Evolutionary conservation across 1,140 invertebrate genomes (phyloP), one percentile per base, ranked within the genome.

Genomic region (Magallana angulata): DNA sequence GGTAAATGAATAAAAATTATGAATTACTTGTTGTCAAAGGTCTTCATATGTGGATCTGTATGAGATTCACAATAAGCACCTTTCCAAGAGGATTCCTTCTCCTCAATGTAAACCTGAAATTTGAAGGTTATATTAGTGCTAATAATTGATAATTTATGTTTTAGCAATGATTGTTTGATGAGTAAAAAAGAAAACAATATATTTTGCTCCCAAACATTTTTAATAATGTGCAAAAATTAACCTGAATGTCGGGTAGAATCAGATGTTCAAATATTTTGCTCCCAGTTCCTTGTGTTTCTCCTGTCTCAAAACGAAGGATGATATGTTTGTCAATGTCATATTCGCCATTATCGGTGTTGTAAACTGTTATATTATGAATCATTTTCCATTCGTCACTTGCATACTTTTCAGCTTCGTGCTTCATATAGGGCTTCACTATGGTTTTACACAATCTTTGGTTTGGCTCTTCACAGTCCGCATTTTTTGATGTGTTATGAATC

Each of bases 221-320:
- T n/a, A n/a, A n/a, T n/a, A n/a, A n/a, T n/a, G n/a, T n/a, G n/a
- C n/a, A n/a, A n/a, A n/a, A 60, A 3, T 60, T 16, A 11, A 16
- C 4, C 18, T 16, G 8, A 6, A 68, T 68, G 8, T 68, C 64
- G 30, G 64, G n/a, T 8, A 68, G 64, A 18, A 8, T 1, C 0
- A 18, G n/a, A 8, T 68, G 14, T 18, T 68, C 64, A 68, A 68
- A 68, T 18, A 68, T 68, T 68, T 68, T 68, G 30, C 64, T 68
- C 3, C n/a, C 18, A 5, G 30, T 68, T 2, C 64, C 64, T 2
- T 68, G 8, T 0, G 64, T 68, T 24, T 8, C 18, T 68, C 64
- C 64, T 24, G 64, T 68, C 16, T 18, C 6, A 8, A 68, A 18
- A n/a, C 64, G 14, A 7, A 68, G 64, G 6, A 8, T 68, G n/a